Evolutionary conservation across 2,888 invertebrate species (phyloP).

Genomic region (Apodemia mormo): DNA sequence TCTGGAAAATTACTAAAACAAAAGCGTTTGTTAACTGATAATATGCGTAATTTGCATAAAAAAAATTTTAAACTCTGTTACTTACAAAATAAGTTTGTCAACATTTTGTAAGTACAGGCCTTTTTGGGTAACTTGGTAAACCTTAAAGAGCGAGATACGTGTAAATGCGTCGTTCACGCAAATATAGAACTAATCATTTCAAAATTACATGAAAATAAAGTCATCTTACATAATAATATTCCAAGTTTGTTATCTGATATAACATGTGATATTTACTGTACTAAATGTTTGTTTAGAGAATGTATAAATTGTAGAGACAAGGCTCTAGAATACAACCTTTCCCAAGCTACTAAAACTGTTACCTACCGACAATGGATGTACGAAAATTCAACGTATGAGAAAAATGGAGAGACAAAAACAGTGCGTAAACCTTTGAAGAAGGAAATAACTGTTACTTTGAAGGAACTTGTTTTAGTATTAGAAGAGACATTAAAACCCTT

Average conservation of each 20-base stretch:
- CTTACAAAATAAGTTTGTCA: slow-evolving; percentile 24
- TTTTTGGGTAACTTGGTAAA: neutral
- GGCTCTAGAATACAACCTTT: too few relatives aligned
- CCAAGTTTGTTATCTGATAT: too few relatives aligned
- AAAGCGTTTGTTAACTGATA: slow-evolving; percentile 22
- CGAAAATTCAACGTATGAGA: slow-evolving; percentile 18
- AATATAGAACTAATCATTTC: too few relatives aligned
- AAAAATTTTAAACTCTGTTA: slow-evolving; percentile 20
- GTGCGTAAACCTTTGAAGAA: slow-evolving; percentile 29
- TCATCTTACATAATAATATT: too few relatives aligned
- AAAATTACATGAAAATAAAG: too few relatives aligned
- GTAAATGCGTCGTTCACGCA: neutral
- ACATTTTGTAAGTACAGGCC: slow-evolving; percentile 1
- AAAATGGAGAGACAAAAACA: slow-evolving; percentile 19
- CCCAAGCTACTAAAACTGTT: too few relatives aligned
- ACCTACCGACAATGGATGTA: slow-evolving; percentile 5
- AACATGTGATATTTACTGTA: too few relatives aligned
- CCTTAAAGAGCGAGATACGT: neutral
- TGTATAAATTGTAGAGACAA: too few relatives aligned
- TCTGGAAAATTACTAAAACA: slow-evolving; percentile 19
- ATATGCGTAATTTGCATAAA: slow-evolving; percentile 23
- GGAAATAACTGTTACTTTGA: slow-evolving; percentile 31
- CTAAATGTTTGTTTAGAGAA: too few relatives aligned
- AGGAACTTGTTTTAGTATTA: slow-evolving; percentile 4
- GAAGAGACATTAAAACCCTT: slow-evolving; percentile 16